Conservation (phyloP, 1,140 invertebrate species). For the Sarcophaga peregrina region DNA sequence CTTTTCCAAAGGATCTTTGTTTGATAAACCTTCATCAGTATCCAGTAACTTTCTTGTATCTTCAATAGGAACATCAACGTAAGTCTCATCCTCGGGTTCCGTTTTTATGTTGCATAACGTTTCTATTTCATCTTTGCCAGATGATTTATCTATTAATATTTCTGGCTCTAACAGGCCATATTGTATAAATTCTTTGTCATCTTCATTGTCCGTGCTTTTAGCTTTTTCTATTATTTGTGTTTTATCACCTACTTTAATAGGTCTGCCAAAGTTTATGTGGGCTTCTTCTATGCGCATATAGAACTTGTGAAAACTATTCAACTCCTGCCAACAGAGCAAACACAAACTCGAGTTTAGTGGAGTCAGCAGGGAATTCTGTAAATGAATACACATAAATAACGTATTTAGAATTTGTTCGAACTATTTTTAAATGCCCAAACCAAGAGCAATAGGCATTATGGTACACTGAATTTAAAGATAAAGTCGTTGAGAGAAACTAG, state of each 20-base stretch:
- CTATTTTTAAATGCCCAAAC: no score
- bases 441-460: no score
- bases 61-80: no score
- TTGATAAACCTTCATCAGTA: no score
- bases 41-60: no score
- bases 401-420: no score
- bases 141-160: neutral
- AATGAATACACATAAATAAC: no score
- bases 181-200: neutral
- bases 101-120: neutral
- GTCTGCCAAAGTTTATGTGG: neutral
- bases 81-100: no score
- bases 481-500: no score
- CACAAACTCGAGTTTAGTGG: neutral
- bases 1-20: neutral
- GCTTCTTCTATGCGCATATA: neutral
- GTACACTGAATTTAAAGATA: no score
- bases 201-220: neutral
- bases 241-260: neutral
- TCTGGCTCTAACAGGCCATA: neutral
- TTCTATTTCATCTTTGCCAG: neutral
- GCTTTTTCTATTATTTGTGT: neutral
- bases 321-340: neutral
- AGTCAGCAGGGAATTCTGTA: no score
- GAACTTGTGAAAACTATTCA: conserved; percentile 11